phyloP scores from a whole-genome alignment of 2,888 invertebrate genomes.

The Drosophila infuscata region DNA sequence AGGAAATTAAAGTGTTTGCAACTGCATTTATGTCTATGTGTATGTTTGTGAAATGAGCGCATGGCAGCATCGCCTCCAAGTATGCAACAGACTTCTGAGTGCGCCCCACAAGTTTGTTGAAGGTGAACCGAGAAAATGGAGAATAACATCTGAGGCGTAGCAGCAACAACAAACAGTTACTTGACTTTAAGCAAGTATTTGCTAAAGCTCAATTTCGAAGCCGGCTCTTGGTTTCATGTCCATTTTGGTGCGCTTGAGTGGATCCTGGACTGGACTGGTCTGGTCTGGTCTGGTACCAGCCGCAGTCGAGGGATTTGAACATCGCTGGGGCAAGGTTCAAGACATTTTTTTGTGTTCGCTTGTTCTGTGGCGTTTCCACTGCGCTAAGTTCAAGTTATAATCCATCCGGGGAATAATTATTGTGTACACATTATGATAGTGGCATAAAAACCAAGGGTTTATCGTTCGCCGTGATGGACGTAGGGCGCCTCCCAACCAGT shows the following conservation, averaged over 20 bases:
- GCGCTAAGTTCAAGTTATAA: conserved; percentile 71
- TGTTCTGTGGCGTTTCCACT: conserved; percentile 44
- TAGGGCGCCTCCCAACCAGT: conserved; percentile 16
- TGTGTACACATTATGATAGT: conserved; percentile 80
- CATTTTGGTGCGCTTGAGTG: conserved; percentile 61
- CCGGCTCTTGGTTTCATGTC: conserved; percentile 52
- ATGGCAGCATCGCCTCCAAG: conserved; percentile 4
- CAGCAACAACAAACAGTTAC: conserved; percentile 20
- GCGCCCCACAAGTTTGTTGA: not conserved
- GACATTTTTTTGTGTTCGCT: conserved; percentile 58
- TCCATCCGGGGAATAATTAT: conserved; percentile 80
- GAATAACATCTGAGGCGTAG: not conserved
- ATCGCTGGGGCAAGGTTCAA: conserved; percentile 41
- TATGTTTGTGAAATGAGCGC: not conserved
- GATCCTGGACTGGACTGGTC: conserved; percentile 7
- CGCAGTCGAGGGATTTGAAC: conserved; percentile 59
- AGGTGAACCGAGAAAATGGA: not conserved
- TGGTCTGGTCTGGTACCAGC: not conserved
- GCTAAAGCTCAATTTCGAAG: conserved; percentile 40
- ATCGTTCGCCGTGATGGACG: conserved; percentile 63
- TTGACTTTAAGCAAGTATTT: conserved; percentile 50
- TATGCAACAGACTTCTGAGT: conserved; percentile 30
- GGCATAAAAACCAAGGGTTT: conserved; percentile 66
- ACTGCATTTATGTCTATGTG: not conserved
- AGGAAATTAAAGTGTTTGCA: conserved; percentile 53